Conservation (phyloP, 2,888 invertebrate species). For the Nomada hirtipes region DNA sequence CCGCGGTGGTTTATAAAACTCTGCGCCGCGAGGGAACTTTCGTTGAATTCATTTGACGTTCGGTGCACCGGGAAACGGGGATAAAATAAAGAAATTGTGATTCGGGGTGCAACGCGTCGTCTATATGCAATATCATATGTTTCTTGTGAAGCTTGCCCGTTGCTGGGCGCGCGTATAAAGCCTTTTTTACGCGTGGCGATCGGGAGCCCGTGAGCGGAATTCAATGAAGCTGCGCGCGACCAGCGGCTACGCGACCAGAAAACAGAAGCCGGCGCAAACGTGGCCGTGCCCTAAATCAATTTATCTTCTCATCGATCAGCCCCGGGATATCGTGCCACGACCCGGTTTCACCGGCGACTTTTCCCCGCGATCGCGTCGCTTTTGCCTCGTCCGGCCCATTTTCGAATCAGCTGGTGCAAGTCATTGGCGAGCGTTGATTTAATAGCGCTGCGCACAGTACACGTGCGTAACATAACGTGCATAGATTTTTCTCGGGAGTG, state of each 20-base stretch:
- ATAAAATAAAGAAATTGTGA: slow-evolving; percentile 4
- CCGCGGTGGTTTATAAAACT: too few species aligned
- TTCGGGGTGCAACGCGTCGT: slow-evolving; percentile 14
- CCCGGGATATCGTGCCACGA: slow-evolving; percentile 18
- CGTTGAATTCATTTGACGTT: neutral
- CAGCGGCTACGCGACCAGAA: slow-evolving; percentile 44
- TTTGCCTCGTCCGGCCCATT: neutral
- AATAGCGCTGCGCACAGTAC: too few species aligned
- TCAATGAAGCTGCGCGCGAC: slow-evolving; percentile 30
- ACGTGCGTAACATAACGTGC: too few species aligned
- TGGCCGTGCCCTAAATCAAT: slow-evolving; percentile 27
- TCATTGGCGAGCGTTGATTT: neutral
- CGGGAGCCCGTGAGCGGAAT: slow-evolving; percentile 44
- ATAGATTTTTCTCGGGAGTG: too few species aligned
- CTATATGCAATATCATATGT: neutral
- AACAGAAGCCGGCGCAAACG: slow-evolving; percentile 22
- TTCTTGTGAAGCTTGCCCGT: slow-evolving; percentile 8
- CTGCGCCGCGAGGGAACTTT: too few species aligned
- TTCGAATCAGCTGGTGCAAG: neutral
- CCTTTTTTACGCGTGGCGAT: slow-evolving; percentile 45
- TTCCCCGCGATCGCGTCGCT: neutral
- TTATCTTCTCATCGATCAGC: slow-evolving; percentile 6
- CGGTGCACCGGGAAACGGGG: too few species aligned
- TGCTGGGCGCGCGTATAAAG: slow-evolving; percentile 28
- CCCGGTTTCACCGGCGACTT: slow-evolving; percentile 10